Conservation (phyloP, 2,113 vertebrate genomes). For the Enhydra lutris region DNA sequence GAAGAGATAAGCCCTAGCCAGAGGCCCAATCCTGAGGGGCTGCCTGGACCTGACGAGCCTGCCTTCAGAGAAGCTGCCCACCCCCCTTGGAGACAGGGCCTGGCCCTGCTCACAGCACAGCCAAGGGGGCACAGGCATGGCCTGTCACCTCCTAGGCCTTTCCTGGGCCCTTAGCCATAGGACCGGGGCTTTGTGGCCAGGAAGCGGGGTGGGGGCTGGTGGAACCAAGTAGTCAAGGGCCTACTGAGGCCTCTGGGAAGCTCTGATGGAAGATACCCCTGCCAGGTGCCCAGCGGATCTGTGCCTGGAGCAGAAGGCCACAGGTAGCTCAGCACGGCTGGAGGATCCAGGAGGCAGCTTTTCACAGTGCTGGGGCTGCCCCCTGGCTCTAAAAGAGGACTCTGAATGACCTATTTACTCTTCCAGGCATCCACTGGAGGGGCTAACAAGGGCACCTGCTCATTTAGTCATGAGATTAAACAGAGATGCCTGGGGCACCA, state of each 20-base stretch:
- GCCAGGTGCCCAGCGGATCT: neutral
- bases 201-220: neutral
- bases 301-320: neutral
- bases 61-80: constrained; percentile 17
- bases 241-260: neutral
- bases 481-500: neutral
- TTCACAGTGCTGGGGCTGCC: neutral
- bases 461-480: neutral
- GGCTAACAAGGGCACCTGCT: neutral
- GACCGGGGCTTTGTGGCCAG: neutral
- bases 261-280: neutral
- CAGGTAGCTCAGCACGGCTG: neutral
- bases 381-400: neutral
- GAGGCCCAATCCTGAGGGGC: neutral
- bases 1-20: neutral
- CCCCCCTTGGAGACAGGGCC: neutral
- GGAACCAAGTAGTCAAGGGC: neutral
- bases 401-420: neutral
- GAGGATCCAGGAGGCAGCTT: neutral
- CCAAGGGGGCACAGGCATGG: neutral
- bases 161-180: neutral
- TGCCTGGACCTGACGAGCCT: neutral
- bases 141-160: neutral
- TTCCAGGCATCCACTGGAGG: neutral
- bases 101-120: neutral